These are phyloP conservation scores for Troilus luridus DNA, from an alignment of 2,888 invertebrate genomes.

Conservation along the genomic window DNA sequence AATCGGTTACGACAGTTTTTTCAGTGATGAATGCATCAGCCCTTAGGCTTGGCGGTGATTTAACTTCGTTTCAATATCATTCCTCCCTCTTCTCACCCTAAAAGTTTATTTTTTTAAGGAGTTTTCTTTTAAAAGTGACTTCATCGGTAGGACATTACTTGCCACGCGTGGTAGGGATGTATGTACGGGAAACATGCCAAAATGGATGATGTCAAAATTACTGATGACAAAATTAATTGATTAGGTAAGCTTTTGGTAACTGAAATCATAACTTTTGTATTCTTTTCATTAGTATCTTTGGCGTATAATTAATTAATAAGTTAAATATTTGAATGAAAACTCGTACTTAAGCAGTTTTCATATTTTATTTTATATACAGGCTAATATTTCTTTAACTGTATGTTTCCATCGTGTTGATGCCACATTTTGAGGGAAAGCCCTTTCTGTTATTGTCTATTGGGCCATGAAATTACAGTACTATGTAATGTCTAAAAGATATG, in stretches of 20 bases:
- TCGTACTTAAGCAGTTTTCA: no score
- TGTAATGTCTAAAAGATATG: no score
- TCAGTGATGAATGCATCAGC: slow-evolving; percentile 23
- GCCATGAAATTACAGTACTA: no score
- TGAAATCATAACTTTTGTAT: not conserved
- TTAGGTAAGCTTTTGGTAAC: not conserved
- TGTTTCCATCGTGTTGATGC: no score
- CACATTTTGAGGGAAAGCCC: no score
- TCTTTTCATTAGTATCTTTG: not conserved
- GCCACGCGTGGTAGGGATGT: not conserved
- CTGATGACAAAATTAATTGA: not conserved
- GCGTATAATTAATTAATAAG: not conserved
- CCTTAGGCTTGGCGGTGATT: not conserved
- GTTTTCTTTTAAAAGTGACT: slow-evolving; percentile 3
- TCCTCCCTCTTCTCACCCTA: slow-evolving; percentile 14
- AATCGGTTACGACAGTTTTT: not conserved
- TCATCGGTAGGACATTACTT: not conserved
- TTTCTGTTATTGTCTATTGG: no score
- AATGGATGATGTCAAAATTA: not conserved
- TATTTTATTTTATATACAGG: no score
- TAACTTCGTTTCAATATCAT: slow-evolving; percentile 3
- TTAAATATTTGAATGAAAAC: no score
- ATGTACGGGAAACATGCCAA: not conserved
- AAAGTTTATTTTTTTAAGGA: slow-evolving; percentile 4
- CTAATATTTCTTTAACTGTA: no score